Conservation (phyloP, 2,113 vertebrate species). For the Thermophis baileyi region DNA sequence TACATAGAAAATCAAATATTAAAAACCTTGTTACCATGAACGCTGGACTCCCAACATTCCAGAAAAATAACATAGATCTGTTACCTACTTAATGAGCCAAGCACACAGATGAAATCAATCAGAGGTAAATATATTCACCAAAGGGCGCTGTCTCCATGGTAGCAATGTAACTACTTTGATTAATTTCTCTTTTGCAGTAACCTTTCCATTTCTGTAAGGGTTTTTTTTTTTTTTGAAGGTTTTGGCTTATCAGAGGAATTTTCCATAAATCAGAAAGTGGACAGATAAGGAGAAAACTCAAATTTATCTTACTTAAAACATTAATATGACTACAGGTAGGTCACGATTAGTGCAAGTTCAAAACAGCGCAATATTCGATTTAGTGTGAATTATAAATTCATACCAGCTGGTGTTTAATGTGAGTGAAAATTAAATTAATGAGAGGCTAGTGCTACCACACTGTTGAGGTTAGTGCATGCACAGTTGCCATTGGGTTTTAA, state of each 20-base stretch:
- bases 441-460: neutral
- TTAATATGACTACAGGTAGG: neutral
- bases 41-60: constrained; percentile 7
- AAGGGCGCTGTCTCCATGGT: neutral
- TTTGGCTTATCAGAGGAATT: neutral
- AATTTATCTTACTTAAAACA: neutral
- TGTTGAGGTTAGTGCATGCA: neutral
- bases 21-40: neutral
- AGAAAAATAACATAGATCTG: neutral
- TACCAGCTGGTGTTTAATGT: neutral
- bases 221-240: neutral
- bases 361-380: neutral
- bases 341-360: neutral
- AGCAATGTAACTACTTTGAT: neutral
- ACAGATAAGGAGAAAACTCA: neutral
- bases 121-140: constrained; percentile 20
- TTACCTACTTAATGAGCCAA: constrained; percentile 11
- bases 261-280: neutral
- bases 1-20: constrained; percentile 1
- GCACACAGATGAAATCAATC: neutral
- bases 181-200: neutral
- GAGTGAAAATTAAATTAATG: neutral
- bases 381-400: neutral
- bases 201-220: neutral
- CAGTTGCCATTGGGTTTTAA: neutral